These are phyloP conservation scores for Taenioides sp. DNA, from an alignment of 2,797 vertebrate genomes.

Conservation along the genomic window DNA sequence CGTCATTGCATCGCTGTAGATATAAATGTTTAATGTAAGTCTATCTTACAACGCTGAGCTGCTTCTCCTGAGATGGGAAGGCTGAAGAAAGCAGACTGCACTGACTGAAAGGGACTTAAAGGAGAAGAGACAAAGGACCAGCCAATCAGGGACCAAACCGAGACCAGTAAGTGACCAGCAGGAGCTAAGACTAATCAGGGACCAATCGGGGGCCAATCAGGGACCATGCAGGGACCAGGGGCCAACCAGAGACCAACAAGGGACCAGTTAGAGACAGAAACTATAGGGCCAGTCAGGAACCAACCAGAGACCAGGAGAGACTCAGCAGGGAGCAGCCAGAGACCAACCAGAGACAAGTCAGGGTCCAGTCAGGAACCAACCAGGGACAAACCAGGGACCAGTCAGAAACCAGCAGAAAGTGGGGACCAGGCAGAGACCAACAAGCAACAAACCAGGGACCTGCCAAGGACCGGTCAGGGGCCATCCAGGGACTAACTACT, in stretches of 20 bases:
- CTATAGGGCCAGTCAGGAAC: background rate
- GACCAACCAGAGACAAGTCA: background rate
- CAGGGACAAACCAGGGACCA: too few relatives aligned
- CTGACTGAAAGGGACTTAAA: background rate
- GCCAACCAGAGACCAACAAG: background rate
- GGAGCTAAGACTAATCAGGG: background rate
- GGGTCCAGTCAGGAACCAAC: background rate
- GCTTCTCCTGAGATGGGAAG: background rate
- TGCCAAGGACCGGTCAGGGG: too few relatives aligned
- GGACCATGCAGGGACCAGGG: background rate
- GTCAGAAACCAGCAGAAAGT: too few relatives aligned
- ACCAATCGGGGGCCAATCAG: background rate
- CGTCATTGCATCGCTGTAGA: background rate
- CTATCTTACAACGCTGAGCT: constrained; percentile 1
- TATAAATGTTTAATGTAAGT: constrained; percentile 1
- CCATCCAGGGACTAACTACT: too few relatives aligned
- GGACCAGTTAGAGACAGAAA: background rate
- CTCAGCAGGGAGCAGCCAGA: background rate
- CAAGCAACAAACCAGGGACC: background rate
- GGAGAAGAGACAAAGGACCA: background rate
- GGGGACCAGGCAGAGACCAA: too few relatives aligned
- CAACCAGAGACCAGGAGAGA: background rate
- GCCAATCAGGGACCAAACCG: background rate
- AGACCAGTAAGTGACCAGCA: background rate
- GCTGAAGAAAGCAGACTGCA: background rate